phyloP scores from a whole-genome alignment of 1,140 invertebrate genomes.

The Caenorhabditis brenneri region DNA sequence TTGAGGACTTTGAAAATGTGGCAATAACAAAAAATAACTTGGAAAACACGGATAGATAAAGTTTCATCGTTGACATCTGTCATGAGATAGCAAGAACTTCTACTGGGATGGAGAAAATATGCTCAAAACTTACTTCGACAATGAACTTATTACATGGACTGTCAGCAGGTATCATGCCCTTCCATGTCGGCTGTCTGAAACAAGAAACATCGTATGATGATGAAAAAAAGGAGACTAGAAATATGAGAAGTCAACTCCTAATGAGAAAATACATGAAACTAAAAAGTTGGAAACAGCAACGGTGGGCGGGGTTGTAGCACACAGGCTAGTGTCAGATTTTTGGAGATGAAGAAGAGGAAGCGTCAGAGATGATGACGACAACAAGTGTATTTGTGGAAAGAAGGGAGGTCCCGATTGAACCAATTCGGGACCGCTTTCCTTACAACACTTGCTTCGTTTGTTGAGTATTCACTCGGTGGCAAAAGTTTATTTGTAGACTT shows the following conservation, averaged over 20 bases:
- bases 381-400: not conserved
- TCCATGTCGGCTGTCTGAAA: not conserved
- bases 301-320: not conserved
- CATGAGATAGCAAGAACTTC: too few relatives aligned
- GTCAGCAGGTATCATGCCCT: conserved; percentile 20
- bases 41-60: too few relatives aligned
- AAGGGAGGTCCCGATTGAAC: conserved; percentile 3
- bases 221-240: not conserved
- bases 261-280: not conserved
- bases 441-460: conserved; percentile 29
- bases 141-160: conserved; percentile 25
- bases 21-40: too few relatives aligned
- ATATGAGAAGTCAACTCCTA: not conserved
- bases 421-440: not conserved
- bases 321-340: conserved; percentile 6
- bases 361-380: conserved; percentile 29
- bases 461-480: conserved; percentile 31
- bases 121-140: not conserved
- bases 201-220: not conserved
- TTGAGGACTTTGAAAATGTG: too few relatives aligned
- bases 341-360: conserved; percentile 15
- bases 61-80: too few relatives aligned
- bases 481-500: conserved; percentile 31
- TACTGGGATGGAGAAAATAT: too few relatives aligned
- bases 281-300: conserved; percentile 10